Evolutionary conservation across 2,113 vertebrate genomes (phyloP).

Genomic region (Clinocottus analis): DNA sequence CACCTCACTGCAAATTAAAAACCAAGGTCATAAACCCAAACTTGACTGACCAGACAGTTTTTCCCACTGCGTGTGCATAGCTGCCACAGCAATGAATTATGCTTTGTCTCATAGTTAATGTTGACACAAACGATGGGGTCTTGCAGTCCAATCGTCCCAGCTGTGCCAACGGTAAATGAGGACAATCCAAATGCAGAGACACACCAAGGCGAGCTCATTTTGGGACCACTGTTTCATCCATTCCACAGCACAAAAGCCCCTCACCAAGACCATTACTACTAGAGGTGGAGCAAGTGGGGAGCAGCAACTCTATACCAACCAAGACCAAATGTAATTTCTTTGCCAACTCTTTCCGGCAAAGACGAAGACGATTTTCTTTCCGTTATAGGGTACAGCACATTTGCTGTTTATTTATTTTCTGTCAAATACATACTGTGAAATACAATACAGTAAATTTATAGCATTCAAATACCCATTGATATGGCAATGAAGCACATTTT

Average conservation of each 20-base stretch:
- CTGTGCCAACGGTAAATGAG: slow-evolving; percentile 77
- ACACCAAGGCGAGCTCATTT: slow-evolving; percentile 68
- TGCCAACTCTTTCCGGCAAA: slow-evolving; percentile 29
- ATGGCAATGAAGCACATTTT: slow-evolving; percentile 14
- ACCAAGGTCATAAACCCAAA: slow-evolving; percentile 45
- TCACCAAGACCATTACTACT: slow-evolving; percentile 50
- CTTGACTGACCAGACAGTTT: slow-evolving; percentile 20
- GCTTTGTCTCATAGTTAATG: slow-evolving; percentile 53
- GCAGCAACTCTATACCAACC: slow-evolving; percentile 30
- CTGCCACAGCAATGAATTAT: slow-evolving; percentile 47
- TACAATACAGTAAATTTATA: neutral
- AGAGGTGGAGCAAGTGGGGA: slow-evolving; percentile 40
- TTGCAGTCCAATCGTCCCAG: slow-evolving; percentile 67
- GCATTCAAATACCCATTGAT: slow-evolving; percentile 1
- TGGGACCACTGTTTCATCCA: slow-evolving; percentile 66
- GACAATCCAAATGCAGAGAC: slow-evolving; percentile 72
- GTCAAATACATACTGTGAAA: slow-evolving; percentile 2
- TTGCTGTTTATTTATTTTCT: neutral
- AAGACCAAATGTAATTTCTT: slow-evolving; percentile 24
- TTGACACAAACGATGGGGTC: slow-evolving; percentile 73
- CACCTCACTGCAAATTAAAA: slow-evolving; percentile 39
- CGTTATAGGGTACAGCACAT: slow-evolving; percentile 13
- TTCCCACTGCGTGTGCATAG: slow-evolving; percentile 32
- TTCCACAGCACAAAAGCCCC: slow-evolving; percentile 67
- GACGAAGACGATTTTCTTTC: slow-evolving; percentile 19